phyloP scores from a whole-genome alignment of 2,113 vertebrate species.

The Pachypanchax playfairii region DNA sequence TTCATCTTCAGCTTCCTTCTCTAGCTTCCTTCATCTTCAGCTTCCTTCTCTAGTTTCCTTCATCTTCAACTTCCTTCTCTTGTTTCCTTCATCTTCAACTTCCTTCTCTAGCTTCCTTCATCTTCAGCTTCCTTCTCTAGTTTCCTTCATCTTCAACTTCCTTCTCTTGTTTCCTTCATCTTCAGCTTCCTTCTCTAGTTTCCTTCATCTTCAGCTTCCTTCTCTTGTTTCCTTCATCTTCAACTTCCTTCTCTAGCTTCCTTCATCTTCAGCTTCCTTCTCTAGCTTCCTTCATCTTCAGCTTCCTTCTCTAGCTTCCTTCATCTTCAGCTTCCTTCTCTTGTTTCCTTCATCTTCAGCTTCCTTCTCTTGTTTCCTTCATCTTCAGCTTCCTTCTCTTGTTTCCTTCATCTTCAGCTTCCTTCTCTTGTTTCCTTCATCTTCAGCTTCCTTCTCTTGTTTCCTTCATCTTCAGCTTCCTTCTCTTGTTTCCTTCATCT shows the following conservation, averaged over 20 bases:
- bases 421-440: slow-evolving; percentile 26
- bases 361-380: no score
- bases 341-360: no score
- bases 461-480: not conserved
- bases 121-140: no score
- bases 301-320: not conserved
- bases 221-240: no score
- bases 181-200: not conserved
- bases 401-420: no score
- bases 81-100: not conserved
- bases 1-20: not conserved
- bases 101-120: no score
- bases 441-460: not conserved
- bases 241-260: no score
- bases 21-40: not conserved
- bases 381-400: not conserved
- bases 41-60: slow-evolving; percentile 6
- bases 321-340: not conserved
- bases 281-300: slow-evolving; percentile 9
- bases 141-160: slow-evolving; percentile 6
- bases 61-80: not conserved
- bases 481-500: no score
- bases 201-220: not conserved
- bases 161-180: slow-evolving; percentile 27
- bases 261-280: slow-evolving; percentile 18